Evolutionary conservation across 1,140 invertebrate genomes (phyloP), one percentile per base, ranked within the genome.

Genomic region (Listronotus oregonensis): DNA sequence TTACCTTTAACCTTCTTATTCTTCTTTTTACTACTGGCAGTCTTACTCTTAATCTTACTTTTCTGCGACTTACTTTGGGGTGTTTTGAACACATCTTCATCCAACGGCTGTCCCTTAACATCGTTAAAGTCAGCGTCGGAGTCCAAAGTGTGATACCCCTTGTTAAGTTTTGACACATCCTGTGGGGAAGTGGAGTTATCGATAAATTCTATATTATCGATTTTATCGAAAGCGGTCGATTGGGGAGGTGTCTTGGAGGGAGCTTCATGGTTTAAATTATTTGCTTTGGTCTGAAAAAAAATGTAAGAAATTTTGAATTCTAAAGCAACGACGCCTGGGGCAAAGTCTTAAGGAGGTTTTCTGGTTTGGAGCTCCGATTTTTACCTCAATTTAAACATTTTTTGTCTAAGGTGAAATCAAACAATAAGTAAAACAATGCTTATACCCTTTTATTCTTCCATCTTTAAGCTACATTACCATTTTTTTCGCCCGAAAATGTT

Each of bases 121-220:
- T 63, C 60, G 50, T 46, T 54, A 15, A 49, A 15, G 12, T 68
- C 66, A 15, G 40, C 39, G 31, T 72, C 60, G 27, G 70, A 56
- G 18, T 75, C 72, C 32, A 74, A 52, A 10, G 72, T 72, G 37
- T 74, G 72, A 50, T 75, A 73, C 1, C 72, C 73, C 43, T 71
- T 72, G 32, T 55, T 73, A 11, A 66, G 64, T 27, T 61, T 50
- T 32, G 62, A 59, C n/a, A 61, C 57, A 44, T 67, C 64, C 12
- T 66, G 58, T 6, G 72, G 39, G 1, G 73, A 69, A 7, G 68
- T 68, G 21, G 65, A 59, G 21, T 75, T 70, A 71, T 78, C 77
- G 31, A 78, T 77, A 55, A 68, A 78, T 66, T 78, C 77, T 44
- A 78, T 74, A 37, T 76, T 75, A 51, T 78, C 77, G 56, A 77